Evolutionary conservation across 2,888 invertebrate genomes (phyloP), one percentile per base, ranked within the genome.

Genomic region (Caenorhabditis sp.): DNA sequence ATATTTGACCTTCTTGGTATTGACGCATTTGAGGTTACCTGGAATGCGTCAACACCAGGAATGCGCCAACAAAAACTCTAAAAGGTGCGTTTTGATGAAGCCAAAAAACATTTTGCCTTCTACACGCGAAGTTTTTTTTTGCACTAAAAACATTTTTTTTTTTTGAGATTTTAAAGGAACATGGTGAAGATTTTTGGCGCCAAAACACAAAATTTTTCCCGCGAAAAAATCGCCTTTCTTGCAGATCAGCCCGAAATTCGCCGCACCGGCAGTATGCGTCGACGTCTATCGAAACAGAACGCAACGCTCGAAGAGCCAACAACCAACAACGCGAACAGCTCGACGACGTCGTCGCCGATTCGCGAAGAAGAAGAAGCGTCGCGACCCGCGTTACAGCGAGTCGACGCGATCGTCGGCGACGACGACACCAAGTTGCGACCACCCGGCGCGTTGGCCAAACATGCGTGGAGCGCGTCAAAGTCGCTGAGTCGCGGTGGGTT

Each of bases 261-360:
- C 21, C 37, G 68, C 24, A 72, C 58, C 54, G 72, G 68, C 58
- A 65, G 62, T 36, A 54, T 69, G 36, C 43, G 78, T 36, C 60
- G 78, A 51, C 54, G 70, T 53, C 64, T 78, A 1, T 78, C 78
- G 10, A 78, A 78, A 62, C 78, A 78, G 54, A 75, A 76, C 58
- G 76, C 71, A 14, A 73, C 73, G 21, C 65, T 73, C 43, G 78
- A 78, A 55, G 76, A 76, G 66, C 53, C 24, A 4, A 6, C n/a
- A 21, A n/a, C n/a, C n/a, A 23, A 59, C n/a, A 26, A 58, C 8
- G 12, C 36, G 24, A 58, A 21, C 23, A 17, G 10, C 21, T n/a
- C 36, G 24, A 3, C 14, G n/a, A 37, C 49, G 5, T 19, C 36
- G 3, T 4, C 60, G 24, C 12, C 19, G 27, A 55, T 55, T 17